Base-by-base conservation (phyloP, 1,140 invertebrate species). In the Babylonia areolata region DNA sequence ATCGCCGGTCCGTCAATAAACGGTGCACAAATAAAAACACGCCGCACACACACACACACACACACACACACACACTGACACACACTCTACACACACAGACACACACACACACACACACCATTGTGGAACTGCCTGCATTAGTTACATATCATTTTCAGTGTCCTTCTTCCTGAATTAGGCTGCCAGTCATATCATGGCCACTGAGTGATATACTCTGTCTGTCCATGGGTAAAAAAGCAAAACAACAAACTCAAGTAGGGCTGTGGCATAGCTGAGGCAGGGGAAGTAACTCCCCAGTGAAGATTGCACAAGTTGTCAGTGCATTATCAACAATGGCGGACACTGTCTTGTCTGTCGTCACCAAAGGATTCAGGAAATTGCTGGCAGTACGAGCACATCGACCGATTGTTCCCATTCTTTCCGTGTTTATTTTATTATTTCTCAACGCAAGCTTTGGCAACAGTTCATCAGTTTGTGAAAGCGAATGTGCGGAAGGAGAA, bases 401-500 rank as follows among this genome's bases (percentile, higher is more conserved):
- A 64, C 28, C 42, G 5, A 9, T 51, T n/a, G n/a, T n/a, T 0
- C 39, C 46, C 33, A 12, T 80, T 20, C 31, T 80, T 80, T 12
- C 39, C 0, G 42, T 80, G 46, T 31, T 54, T 54, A 28, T 51
- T 54, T 40, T 51, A 54, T 15, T 75, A 6, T 35, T 75, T 17
- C 15, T 39, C 12, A 80, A 31, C 15, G 33, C 39, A 11, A 80
- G 78, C 33, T 80, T 12, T 35, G 42, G 23, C 0, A 40, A 33
- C 46, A 54, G 78, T 80, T 40, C 54, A 31, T 80, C 78, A 80
- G 9, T 33, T 5, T 80, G 78, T 80, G 46, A 80, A 54, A 58
- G 33, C 31, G 51, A 82, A 9, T 96, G 96, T 94, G 95, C 96
- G 88, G 96, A 97, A 94, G 97, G 97, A 46, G 94, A 95, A 84